Conservation (phyloP, 2,888 invertebrate genomes). For the Spodoptera littoralis region DNA sequence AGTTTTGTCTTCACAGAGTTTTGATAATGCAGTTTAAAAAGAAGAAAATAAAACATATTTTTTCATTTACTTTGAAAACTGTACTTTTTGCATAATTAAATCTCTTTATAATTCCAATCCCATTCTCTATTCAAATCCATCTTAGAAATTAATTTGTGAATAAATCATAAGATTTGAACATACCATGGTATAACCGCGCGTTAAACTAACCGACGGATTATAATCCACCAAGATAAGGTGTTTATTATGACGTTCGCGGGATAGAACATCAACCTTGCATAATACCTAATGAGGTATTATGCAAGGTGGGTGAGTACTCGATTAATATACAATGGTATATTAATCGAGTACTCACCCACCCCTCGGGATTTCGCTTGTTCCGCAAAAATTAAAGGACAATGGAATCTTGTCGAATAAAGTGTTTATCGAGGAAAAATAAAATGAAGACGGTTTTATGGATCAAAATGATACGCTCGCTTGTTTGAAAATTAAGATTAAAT, state of each 20-base stretch:
- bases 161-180: background rate
- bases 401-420: conserved; percentile 25
- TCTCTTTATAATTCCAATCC: too few species aligned
- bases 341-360: conserved; percentile 30
- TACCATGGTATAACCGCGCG: background rate
- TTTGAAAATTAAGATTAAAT: too few species aligned
- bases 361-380: conserved; percentile 21
- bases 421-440: conserved; percentile 35
- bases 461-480: background rate
- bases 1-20: too few species aligned
- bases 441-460: conserved; percentile 23
- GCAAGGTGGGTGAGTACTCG: conserved; percentile 17
- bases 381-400: conserved; percentile 26
- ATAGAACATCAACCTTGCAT: conserved; percentile 14
- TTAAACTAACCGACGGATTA: conserved; percentile 15
- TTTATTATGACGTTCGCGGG: conserved; percentile 18
- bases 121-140: too few species aligned
- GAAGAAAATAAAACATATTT: too few species aligned
- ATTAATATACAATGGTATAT: conserved; percentile 51
- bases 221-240: conserved; percentile 14
- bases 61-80: too few species aligned
- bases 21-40: too few species aligned
- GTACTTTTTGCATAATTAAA: too few species aligned
- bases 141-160: background rate
- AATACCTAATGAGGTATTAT: conserved; percentile 26